Percentiles rank a stretch among this genome's conserved stretches.
phyloP scores from a whole-genome alignment of 2,797 vertebrate genomes.

The Lates japonicus region DNA sequence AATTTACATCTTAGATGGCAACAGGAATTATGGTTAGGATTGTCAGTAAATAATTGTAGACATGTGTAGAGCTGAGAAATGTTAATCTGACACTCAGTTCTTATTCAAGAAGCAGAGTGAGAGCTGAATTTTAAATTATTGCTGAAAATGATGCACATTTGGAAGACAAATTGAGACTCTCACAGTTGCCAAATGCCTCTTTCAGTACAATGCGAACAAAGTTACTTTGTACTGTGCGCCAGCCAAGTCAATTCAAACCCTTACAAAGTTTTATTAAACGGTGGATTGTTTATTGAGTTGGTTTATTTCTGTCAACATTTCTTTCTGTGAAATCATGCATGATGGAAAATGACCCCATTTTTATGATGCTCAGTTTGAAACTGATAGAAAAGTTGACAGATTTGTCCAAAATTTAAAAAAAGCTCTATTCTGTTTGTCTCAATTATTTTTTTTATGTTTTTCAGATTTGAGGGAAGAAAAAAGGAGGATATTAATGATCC shows the following conservation, averaged over 20 bases:
- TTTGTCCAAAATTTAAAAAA: conserved; percentile 33
- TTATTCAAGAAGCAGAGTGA: conserved; percentile 12
- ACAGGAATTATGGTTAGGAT: conserved; percentile 21
- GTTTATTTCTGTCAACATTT: conserved; percentile 55
- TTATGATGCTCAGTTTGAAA: conserved; percentile 41
- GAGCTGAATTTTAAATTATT: conserved; percentile 40
- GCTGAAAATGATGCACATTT: conserved; percentile 45
- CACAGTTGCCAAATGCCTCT: conserved; percentile 19
- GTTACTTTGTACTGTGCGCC: conserved; percentile 49
- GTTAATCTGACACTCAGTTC: conserved; percentile 38
- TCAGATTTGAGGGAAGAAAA: conserved; percentile 34
- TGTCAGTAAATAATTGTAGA: conserved; percentile 50
- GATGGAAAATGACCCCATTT: conserved; percentile 47
- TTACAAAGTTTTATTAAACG: conserved; percentile 46
- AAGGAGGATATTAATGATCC: conserved; percentile 61
- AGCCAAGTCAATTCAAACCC: conserved; percentile 45
- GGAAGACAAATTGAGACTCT: conserved; percentile 53
- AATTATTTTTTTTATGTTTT: conserved; percentile 49
- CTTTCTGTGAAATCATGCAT: conserved; percentile 59
- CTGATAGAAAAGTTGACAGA: conserved; percentile 51
- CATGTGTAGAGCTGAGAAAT: conserved; percentile 38
- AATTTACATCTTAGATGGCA: conserved; percentile 51
- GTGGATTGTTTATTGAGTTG: conserved; percentile 48
- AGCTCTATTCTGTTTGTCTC: conserved; percentile 53
- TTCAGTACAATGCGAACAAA: conserved; percentile 46